A percentile compares a stretch with the other conserved stretches of the same genome.
These are phyloP conservation scores for Bembecia ichneumoniformis DNA, from an alignment of 2,888 invertebrate species.

Conservation along the genomic window DNA sequence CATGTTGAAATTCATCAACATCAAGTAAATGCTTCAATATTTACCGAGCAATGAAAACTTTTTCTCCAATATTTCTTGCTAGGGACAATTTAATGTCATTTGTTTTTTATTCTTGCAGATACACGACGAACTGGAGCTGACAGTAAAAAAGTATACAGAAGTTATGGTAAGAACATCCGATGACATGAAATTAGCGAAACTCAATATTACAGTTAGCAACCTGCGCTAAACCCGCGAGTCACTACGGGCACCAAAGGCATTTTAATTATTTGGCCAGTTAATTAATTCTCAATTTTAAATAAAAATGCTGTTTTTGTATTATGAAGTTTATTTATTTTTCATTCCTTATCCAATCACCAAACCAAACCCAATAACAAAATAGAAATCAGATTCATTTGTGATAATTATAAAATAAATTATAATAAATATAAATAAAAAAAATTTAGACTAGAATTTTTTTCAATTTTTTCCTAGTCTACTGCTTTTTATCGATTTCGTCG, in stretches of 20 bases:
- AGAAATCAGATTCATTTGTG: background rate
- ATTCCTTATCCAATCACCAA: background rate
- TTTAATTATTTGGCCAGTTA: too few species aligned
- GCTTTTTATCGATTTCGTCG: too few species aligned
- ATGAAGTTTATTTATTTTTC: background rate
- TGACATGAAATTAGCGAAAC: conserved; percentile 62
- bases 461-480: too few species aligned
- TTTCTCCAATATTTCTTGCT: too few species aligned
- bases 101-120: conserved; percentile 55
- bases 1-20: too few species aligned
- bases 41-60: too few species aligned
- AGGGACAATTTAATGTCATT: too few species aligned
- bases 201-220: conserved; percentile 1
- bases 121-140: conserved; percentile 71
- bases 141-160: conserved; percentile 76
- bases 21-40: too few species aligned
- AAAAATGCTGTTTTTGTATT: background rate
- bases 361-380: background rate
- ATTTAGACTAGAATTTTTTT: too few species aligned
- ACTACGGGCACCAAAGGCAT: too few species aligned
- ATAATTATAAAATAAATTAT: background rate
- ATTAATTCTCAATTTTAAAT: conserved; percentile 4
- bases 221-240: background rate
- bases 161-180: conserved; percentile 77
- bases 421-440: background rate